Base-by-base conservation (phyloP, 1,140 invertebrate species). In the Tenebrio molitor region DNA sequence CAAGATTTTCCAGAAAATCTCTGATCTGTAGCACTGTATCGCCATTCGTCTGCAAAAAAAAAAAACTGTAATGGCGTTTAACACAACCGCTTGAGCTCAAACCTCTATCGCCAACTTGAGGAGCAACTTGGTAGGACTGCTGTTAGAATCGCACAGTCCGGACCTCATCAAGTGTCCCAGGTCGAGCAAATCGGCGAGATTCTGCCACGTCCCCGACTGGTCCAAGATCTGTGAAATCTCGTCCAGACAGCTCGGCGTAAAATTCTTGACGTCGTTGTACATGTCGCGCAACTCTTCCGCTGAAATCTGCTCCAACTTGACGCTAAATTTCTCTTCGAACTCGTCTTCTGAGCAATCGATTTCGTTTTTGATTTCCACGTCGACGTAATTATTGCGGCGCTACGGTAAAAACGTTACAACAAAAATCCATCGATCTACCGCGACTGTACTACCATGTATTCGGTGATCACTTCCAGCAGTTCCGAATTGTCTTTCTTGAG, bases 1-100 rank as follows among this genome's bases (percentile, higher is more conserved):
- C 79, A n/a, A 81, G 68, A 62, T 76, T 75, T 64, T 80, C 79
- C 34, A 81, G 66, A 29, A 79, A 81, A 69, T 79, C 75, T 15
- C 80, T 62, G n/a, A 81, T 79, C 46, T 73, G 69, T 21, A 72
- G 62, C 1, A 81, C 42, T 46, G 44, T 75, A 1, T 75, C 78
- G 15, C 73, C 72, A 21, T 77, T 74, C 1, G 23, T 71, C 78
- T 80, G 66, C 16, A 79, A 79, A 74, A 19, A 71, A 62, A 73
- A 15, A 63, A 58, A 70, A 39, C 8, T 0, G 6, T 53, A 46
- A 66, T n/a, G n/a, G n/a, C n/a, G 7, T 42, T 17, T 29, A 15
- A 71, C 62, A 44, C 21, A 58, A 25, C 17, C 17, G 1, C 58
- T 73, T 2, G 1, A 10, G 29, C 16, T 66, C 73, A 68, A 74